These are phyloP conservation scores for Lithodes maja DNA, from an alignment of 2,888 invertebrate species.

Conservation along the genomic window DNA sequence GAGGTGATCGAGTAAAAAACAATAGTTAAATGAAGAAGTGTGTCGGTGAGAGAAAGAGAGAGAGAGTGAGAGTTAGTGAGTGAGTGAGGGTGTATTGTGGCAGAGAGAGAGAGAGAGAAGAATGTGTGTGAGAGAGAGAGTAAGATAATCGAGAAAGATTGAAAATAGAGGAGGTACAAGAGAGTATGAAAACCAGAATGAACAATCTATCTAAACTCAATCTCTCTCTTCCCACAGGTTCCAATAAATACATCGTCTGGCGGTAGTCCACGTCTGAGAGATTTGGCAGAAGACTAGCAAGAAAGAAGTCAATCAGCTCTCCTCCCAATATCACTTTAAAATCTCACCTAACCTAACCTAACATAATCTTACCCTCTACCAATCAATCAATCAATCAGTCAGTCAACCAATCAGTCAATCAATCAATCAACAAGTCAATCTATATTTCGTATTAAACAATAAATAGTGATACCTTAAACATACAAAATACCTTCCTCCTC, in stretches of 20 bases:
- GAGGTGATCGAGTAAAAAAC: not conserved
- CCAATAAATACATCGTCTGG: not conserved
- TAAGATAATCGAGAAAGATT: not conserved
- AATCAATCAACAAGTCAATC: too few relatives aligned
- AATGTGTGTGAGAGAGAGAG: not conserved
- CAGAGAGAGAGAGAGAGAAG: not conserved
- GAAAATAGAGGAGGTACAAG: not conserved
- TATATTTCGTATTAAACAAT: too few relatives aligned
- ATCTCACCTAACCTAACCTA: too few relatives aligned
- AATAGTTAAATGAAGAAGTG: too few relatives aligned
- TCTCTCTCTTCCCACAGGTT: conserved; percentile 2
- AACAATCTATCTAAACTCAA: not conserved
- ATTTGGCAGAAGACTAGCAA: not conserved
- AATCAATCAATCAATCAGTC: too few relatives aligned
- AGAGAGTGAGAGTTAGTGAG: not conserved
- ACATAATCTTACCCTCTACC: too few relatives aligned
- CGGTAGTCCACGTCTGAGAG: not conserved
- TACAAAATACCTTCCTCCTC: not conserved
- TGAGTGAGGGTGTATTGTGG: not conserved
- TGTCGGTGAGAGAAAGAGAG: not conserved
- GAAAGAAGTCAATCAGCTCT: not conserved
- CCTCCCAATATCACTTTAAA: too few relatives aligned
- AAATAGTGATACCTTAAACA: not conserved
- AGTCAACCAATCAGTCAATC: too few relatives aligned
- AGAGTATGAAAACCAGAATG: not conserved